Evolutionary conservation across 2,797 vertebrate genomes (phyloP).

Genomic region (Gymnopithys bicolor): DNA sequence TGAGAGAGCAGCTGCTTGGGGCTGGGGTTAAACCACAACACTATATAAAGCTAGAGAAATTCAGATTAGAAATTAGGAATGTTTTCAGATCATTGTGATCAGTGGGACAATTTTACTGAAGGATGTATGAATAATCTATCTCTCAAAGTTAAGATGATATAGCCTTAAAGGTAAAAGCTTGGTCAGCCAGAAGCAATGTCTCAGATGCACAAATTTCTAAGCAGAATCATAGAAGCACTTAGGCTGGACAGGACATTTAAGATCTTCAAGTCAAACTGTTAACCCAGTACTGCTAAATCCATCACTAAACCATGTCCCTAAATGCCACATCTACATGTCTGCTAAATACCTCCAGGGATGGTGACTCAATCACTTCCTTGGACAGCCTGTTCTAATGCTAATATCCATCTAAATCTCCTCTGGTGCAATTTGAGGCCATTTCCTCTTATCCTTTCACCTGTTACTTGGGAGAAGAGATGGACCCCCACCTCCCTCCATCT

Average conservation of each 20-base stretch:
- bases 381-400: background rate
- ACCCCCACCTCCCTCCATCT: background rate
- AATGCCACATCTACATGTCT: rapidly evolving
- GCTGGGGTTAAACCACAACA: background rate
- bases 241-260: background rate
- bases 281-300: background rate
- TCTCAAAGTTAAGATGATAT: background rate
- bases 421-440: background rate
- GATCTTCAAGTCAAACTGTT: background rate
- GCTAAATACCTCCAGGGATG: background rate
- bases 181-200: background rate
- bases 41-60: background rate
- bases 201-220: background rate
- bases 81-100: background rate
- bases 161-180: background rate
- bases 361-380: background rate
- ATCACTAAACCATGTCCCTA: background rate
- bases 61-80: background rate
- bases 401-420: background rate
- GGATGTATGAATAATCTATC: background rate
- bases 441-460: background rate
- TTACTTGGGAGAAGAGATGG: background rate
- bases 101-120: background rate
- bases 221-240: background rate
- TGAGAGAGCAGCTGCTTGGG: background rate